Percentiles rank a stretch among this genome's conserved stretches.
These are phyloP conservation scores for Paracentrotus lividus DNA, from an alignment of 53 echinoderm and acorn worm species.

Conservation along the genomic window DNA sequence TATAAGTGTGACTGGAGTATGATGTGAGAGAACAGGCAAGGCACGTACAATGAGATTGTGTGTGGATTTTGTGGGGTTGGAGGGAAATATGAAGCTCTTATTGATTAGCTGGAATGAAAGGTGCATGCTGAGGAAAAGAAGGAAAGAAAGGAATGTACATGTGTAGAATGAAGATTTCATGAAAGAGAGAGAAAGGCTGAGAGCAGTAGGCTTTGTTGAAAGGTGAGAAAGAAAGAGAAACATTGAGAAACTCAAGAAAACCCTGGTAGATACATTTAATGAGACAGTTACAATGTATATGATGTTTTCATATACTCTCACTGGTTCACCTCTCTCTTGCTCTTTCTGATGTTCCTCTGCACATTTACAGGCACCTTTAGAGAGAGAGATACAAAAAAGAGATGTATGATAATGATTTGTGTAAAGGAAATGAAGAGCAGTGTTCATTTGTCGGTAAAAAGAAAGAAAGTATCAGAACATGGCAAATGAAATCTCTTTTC, in stretches of 20 bases:
- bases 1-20: too few species aligned
- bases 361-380: too few species aligned
- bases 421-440: too few species aligned
- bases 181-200: background rate
- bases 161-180: background rate
- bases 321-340: too few species aligned
- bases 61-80: background rate
- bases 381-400: too few species aligned
- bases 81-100: background rate
- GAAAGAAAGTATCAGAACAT: too few species aligned
- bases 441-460: too few species aligned
- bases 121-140: background rate
- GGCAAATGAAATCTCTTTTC: background rate
- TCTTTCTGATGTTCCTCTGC: too few species aligned
- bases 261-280: background rate
- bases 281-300: too few species aligned
- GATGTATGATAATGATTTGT: too few species aligned
- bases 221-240: background rate
- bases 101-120: slow-evolving; percentile 9
- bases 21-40: background rate
- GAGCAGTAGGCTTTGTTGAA: background rate
- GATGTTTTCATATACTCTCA: too few species aligned
- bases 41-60: slow-evolving; percentile 10
- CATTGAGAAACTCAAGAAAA: background rate
- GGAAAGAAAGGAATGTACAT: background rate